phyloP scores from a whole-genome alignment of 1,140 invertebrate species.

The Dinoponera quadriceps region DNA sequence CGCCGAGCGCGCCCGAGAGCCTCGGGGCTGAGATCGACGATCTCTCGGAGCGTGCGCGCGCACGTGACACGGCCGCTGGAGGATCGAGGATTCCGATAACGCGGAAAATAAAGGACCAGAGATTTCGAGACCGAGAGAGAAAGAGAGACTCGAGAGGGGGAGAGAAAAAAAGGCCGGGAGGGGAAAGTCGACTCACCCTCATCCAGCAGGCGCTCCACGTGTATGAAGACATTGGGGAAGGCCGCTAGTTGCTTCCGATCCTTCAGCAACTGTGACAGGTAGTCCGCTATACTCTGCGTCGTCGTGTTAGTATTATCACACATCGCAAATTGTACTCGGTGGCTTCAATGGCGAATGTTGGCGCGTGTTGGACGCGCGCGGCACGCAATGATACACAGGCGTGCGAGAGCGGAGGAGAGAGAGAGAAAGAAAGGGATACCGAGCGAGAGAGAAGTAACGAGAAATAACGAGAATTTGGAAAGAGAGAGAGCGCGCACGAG shows the following conservation, averaged over 20 bases:
- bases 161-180: neutral
- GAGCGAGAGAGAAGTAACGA: slow-evolving; percentile 31
- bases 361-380: slow-evolving; percentile 69
- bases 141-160: neutral
- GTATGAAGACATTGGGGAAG: slow-evolving; percentile 99
- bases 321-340: slow-evolving; percentile 87
- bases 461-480: slow-evolving; percentile 30
- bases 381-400: slow-evolving; percentile 64
- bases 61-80: too few species aligned
- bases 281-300: slow-evolving; percentile 99
- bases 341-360: slow-evolving; percentile 76
- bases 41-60: too few species aligned
- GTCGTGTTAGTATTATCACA: slow-evolving; percentile 91
- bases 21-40: too few species aligned
- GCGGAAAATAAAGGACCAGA: too few species aligned
- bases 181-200: slow-evolving; percentile 95
- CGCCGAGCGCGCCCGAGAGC: too few species aligned
- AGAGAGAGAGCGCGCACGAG: slow-evolving; percentile 32
- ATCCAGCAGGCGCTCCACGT: slow-evolving; percentile 99
- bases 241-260: slow-evolving; percentile 99
- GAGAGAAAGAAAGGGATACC: slow-evolving; percentile 79
- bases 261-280: slow-evolving; percentile 99
- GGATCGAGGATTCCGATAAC: too few species aligned
- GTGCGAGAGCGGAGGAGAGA: neutral
- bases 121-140: too few species aligned